Conservation (phyloP, 2,113 vertebrate genomes). For the Podocnemis expansa region DNA sequence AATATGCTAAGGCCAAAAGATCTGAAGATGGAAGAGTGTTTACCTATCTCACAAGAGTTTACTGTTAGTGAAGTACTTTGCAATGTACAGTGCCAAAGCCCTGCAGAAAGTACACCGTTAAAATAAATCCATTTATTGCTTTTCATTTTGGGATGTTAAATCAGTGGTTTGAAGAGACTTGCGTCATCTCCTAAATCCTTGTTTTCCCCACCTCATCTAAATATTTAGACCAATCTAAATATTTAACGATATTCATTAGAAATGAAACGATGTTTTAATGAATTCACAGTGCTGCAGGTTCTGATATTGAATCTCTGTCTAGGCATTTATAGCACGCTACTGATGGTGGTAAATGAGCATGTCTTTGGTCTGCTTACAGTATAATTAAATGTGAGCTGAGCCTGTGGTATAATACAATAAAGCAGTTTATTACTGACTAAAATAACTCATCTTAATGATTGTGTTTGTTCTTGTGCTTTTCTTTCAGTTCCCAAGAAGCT, state of each 20-base stretch:
- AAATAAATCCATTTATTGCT: background rate
- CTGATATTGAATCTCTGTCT: background rate
- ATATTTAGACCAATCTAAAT: background rate
- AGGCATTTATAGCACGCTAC: constrained; percentile 15
- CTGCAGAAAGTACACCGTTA: background rate
- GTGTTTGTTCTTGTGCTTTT: constrained; percentile 26
- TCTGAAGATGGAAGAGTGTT: background rate
- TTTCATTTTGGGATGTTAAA: background rate
- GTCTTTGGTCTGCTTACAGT: constrained; percentile 28
- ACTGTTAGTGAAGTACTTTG: background rate
- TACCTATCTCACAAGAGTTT: background rate
- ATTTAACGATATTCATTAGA: background rate
- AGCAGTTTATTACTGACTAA: constrained; percentile 4
- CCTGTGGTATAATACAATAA: background rate
- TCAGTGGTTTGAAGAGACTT: background rate
- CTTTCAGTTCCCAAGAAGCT: constrained; percentile 88
- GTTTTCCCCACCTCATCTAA: background rate
- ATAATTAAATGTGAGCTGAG: constrained; percentile 13
- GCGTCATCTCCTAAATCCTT: background rate
- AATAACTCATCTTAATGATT: constrained; percentile 25
- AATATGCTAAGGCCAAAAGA: background rate
- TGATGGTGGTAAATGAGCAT: constrained; percentile 1
- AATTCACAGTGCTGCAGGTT: background rate
- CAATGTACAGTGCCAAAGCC: background rate
- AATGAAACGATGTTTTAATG: constrained; percentile 22